These are phyloP conservation scores for Parasteatoda lunata DNA, from an alignment of 2,888 invertebrate species.

Conservation along the genomic window DNA sequence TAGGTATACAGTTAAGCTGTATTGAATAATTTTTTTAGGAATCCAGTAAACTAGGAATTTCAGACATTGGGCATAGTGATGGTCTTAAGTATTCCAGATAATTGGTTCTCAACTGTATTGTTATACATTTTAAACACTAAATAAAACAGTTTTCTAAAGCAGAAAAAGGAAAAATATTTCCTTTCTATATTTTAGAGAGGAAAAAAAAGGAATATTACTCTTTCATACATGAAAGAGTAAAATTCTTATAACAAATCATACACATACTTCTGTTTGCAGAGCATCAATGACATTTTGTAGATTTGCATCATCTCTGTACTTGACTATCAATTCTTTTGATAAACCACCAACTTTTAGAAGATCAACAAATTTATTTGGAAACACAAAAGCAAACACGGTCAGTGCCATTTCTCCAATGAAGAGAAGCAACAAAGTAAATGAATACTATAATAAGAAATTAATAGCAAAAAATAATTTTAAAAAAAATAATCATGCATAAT, in stretches of 20 bases:
- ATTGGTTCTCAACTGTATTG: too few species aligned
- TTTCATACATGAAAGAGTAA: neutral
- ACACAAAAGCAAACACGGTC: conserved; percentile 93
- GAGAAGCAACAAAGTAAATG: conserved; percentile 88
- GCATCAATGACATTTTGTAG: conserved; percentile 95
- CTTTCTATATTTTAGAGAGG: too few species aligned
- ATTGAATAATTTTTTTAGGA: too few species aligned
- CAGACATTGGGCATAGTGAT: too few species aligned
- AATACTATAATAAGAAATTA: conserved; percentile 82
- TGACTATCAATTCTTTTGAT: conserved; percentile 92
- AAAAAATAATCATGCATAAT: too few species aligned
- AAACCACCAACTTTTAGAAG: conserved; percentile 89
- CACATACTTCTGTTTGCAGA: conserved; percentile 89
- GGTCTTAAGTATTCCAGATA: too few species aligned
- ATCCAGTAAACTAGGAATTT: too few species aligned
- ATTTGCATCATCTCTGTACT: conserved; percentile 94
- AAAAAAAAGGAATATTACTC: too few species aligned
- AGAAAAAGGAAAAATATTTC: too few species aligned
- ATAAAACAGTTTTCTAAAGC: too few species aligned
- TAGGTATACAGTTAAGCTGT: too few species aligned
- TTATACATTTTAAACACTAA: too few species aligned
- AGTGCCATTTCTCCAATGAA: conserved; percentile 93
- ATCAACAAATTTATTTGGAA: conserved; percentile 90
- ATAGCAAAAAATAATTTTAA: conserved; percentile 26
- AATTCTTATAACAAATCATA: conserved; percentile 21